phyloP scores from a whole-genome alignment of 2,888 invertebrate genomes.

The Apamea crenata region DNA sequence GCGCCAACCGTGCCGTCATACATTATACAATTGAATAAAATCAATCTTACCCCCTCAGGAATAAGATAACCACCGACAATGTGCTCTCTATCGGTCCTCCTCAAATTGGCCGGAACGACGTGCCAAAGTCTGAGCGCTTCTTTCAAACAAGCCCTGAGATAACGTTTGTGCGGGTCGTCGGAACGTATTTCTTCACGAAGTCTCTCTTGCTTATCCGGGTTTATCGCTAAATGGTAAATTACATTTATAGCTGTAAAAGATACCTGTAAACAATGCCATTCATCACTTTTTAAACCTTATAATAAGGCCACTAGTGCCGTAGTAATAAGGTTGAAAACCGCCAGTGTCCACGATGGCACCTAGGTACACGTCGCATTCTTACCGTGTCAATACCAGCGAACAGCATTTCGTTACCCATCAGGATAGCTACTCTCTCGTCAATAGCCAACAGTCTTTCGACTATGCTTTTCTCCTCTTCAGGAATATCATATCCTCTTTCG shows the following conservation, averaged over 20 bases:
- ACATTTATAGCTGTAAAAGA: slow-evolving; percentile 81
- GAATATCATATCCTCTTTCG: slow-evolving; percentile 77
- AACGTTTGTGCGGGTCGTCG: slow-evolving; percentile 76
- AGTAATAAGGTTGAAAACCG: not conserved
- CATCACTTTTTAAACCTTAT: not conserved
- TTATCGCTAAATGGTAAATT: slow-evolving; percentile 89
- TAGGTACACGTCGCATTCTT: slow-evolving; percentile 59
- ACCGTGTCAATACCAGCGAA: slow-evolving; percentile 94
- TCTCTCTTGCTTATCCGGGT: slow-evolving; percentile 89
- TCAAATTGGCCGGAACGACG: slow-evolving; percentile 80
- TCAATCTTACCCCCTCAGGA: slow-evolving; percentile 83
- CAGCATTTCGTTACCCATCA: slow-evolving; percentile 93
- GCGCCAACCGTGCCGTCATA: too few species aligned
- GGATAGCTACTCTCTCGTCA: slow-evolving; percentile 91
- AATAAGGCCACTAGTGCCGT: not conserved
- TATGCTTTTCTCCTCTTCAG: slow-evolving; percentile 90
- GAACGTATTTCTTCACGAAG: slow-evolving; percentile 80
- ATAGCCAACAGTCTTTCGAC: slow-evolving; percentile 91
- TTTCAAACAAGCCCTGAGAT: slow-evolving; percentile 92
- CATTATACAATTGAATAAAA: not conserved
- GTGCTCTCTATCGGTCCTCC: slow-evolving; percentile 83
- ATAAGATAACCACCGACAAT: slow-evolving; percentile 83
- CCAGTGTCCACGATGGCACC: too few species aligned
- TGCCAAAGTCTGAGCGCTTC: slow-evolving; percentile 89
- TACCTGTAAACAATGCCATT: slow-evolving; percentile 76